phyloP scores from a whole-genome alignment of 2,113 vertebrate species.

The Chionomys nivalis region DNA sequence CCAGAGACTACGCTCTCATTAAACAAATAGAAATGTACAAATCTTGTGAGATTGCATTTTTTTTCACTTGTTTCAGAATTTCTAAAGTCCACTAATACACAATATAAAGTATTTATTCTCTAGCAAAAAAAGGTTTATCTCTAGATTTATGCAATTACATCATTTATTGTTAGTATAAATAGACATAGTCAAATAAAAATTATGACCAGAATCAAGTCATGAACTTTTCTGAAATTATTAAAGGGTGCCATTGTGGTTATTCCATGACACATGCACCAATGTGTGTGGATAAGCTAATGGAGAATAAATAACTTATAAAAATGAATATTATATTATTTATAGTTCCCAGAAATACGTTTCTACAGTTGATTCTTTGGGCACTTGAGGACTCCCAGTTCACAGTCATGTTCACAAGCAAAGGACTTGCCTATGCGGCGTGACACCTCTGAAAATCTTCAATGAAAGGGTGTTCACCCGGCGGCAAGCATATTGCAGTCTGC shows the following conservation, averaged over 20 bases:
- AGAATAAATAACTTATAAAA: slow-evolving; percentile 57
- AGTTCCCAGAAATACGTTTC: slow-evolving; percentile 53
- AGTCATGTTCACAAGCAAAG: slow-evolving; percentile 35
- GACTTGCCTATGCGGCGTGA: slow-evolving; percentile 21
- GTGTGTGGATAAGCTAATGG: neutral
- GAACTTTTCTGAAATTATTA: slow-evolving; percentile 42
- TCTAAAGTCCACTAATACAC: slow-evolving; percentile 33
- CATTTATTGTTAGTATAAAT: slow-evolving; percentile 44
- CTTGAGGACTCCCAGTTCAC: slow-evolving; percentile 44
- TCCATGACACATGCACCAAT: neutral
- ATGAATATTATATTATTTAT: slow-evolving; percentile 56
- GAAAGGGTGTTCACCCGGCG: neutral
- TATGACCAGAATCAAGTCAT: slow-evolving; percentile 28
- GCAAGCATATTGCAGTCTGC: slow-evolving; percentile 33
- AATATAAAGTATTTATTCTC: slow-evolving; percentile 18
- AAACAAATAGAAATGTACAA: slow-evolving; percentile 39
- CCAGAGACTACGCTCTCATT: slow-evolving; percentile 64
- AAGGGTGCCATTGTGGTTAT: neutral
- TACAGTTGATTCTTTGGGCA: slow-evolving; percentile 48
- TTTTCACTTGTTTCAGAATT: slow-evolving; percentile 54
- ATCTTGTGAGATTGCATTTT: slow-evolving; percentile 57
- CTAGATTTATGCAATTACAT: slow-evolving; percentile 40
- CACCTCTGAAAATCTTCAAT: slow-evolving; percentile 66
- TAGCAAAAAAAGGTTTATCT: slow-evolving; percentile 31
- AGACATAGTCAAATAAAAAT: slow-evolving; percentile 47